Base-by-base conservation (phyloP, 2,888 invertebrate genomes). In the Drosophila algonquin region DNA sequence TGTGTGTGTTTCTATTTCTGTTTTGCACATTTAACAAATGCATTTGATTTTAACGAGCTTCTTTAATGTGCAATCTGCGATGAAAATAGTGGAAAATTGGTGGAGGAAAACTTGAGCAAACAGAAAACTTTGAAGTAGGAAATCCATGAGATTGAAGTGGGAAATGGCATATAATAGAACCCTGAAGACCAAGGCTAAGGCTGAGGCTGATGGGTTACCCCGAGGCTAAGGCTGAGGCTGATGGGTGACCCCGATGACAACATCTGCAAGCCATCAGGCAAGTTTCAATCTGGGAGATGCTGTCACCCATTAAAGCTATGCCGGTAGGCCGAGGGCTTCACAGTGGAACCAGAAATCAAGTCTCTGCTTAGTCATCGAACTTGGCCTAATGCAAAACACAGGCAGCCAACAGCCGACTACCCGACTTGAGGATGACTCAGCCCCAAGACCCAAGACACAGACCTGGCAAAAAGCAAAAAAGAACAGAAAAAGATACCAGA, bases 301-400 rank as follows among this genome's bases (percentile, higher is more conserved):
- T 73, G 77, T 82, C 77, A 81, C 77, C 86, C 71, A 86, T 82
- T 80, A 61, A 86, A 81, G 80, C 65, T 86, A 82, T 86, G 87
- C 80, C 83, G 81, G 87, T 77, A 80, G 82, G 87, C 80, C 83
- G 81, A 83, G 75, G 80, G 74, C 70, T 32, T 18, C 27, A 57
- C 35, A 56, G 32, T 46, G 45, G 65, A 73, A 65, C 53, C 78
- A 75, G 78, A 78, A 80, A 62, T 57, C 62, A 63, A 75, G 63
- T 74, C 54, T 74, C 54, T 85, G 82, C 87, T 82, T 87, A 82
- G 82, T 82, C 85, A 82, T 82, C 87, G 85, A 87, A 81, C 79
- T 87, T 79, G 82, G 87, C 77, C 85, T 81, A 87, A 87, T 82
- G 82, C 81, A 85, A 82, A 87, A 75, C 63, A 73, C 70, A 67